phyloP scores from a whole-genome alignment of 2,888 invertebrate species.

The Plemyria rubiginata region DNA sequence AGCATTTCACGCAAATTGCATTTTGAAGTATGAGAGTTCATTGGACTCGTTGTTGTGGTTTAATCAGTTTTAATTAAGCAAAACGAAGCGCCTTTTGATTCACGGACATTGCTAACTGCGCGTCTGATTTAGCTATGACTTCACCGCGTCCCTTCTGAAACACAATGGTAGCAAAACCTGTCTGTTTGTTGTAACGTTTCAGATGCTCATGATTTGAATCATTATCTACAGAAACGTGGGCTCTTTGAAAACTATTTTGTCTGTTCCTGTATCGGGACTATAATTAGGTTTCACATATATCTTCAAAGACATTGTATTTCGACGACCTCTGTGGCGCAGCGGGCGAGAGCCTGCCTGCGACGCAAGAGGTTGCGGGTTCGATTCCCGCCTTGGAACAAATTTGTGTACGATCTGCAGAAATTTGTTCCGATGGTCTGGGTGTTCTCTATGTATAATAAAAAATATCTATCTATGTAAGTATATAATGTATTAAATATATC shows the following conservation, averaged over 20 bases:
- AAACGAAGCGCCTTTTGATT: constrained; percentile 43
- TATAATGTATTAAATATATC: too few species aligned
- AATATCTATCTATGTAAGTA: too few species aligned
- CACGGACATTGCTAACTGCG: constrained; percentile 36
- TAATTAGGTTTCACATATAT: too few species aligned
- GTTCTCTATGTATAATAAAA: too few species aligned
- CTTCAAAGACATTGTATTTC: too few species aligned
- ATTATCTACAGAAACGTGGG: neutral
- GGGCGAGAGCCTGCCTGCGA: too few species aligned
- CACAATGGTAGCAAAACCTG: constrained; percentile 21
- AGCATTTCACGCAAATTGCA: constrained; percentile 67
- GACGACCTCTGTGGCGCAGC: too few species aligned
- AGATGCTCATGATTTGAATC: constrained; percentile 8
- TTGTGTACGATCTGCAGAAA: too few species aligned
- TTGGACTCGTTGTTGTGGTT: constrained; percentile 59
- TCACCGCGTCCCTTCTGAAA: constrained; percentile 34
- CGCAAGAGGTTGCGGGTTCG: too few species aligned
- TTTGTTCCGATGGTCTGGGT: too few species aligned
- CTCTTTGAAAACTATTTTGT: neutral
- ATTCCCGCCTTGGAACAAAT: too few species aligned
- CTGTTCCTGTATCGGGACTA: too few species aligned
- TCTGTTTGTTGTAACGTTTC: constrained; percentile 7
- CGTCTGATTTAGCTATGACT: constrained; percentile 41
- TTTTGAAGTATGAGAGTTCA: constrained; percentile 67
- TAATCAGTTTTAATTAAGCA: constrained; percentile 53